A percentile compares a stretch with the other conserved stretches of the same genome.
Evolutionary conservation across 2,113 vertebrate genomes (phyloP).

Genomic region (Trogon melanurus): DNA sequence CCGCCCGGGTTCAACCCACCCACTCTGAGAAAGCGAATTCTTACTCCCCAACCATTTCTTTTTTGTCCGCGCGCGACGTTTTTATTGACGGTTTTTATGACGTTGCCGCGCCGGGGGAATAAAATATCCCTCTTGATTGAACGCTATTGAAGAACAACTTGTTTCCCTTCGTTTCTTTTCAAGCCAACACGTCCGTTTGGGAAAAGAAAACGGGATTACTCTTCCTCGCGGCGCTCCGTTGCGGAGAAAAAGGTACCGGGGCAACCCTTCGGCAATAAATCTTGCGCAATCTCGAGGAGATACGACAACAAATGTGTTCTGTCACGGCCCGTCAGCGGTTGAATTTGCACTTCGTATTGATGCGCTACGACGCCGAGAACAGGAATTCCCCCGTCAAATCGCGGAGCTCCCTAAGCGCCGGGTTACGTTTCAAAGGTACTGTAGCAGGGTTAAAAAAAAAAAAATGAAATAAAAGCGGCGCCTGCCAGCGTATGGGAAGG

Average conservation of each 20-base stretch:
- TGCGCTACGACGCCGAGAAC: background rate
- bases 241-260: background rate
- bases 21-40: background rate
- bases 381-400: conserved; percentile 55
- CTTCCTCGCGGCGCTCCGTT: background rate
- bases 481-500: background rate
- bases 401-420: conserved; percentile 1
- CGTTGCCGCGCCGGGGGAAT: background rate
- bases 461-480: background rate
- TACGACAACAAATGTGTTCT: conserved; percentile 53
- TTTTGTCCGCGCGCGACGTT: background rate
- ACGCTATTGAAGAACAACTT: background rate
- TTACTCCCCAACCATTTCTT: background rate
- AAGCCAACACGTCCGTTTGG: background rate
- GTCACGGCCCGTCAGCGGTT: conserved; percentile 38
- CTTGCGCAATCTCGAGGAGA: background rate
- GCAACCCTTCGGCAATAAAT: background rate
- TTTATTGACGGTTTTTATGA: background rate
- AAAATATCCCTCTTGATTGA: conserved; percentile 4
- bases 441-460: background rate
- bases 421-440: background rate
- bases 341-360: conserved; percentile 60
- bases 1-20: background rate
- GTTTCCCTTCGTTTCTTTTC: background rate
- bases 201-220: background rate